Percentiles rank a stretch among this genome's conserved stretches.
These are phyloP conservation scores for Melanotus villosus DNA, from an alignment of 2,888 invertebrate genomes.

Conservation along the genomic window DNA sequence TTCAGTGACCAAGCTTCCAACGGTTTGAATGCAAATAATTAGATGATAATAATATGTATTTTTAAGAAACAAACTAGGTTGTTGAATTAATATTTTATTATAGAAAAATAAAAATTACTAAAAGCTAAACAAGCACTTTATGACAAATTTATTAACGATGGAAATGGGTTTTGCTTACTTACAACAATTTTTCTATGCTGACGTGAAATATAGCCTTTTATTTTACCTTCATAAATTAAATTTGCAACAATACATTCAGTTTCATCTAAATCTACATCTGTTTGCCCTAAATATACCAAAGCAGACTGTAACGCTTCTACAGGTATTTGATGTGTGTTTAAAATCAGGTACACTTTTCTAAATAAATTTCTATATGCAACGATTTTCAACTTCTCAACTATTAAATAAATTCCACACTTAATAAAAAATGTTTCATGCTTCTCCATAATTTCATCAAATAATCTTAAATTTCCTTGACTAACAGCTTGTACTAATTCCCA, in stretches of 20 bases:
- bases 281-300: constrained; percentile 84
- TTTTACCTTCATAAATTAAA: constrained; percentile 95
- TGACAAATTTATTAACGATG: constrained; percentile 78
- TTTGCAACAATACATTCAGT: constrained; percentile 97
- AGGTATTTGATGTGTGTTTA: constrained; percentile 90
- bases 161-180: constrained; percentile 97
- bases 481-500: constrained; percentile 91
- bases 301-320: constrained; percentile 88
- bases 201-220: constrained; percentile 98
- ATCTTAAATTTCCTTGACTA: constrained; percentile 89
- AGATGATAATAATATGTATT: too few relatives aligned
- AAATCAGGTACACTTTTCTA: constrained; percentile 87
- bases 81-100: too few relatives aligned
- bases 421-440: constrained; percentile 94
- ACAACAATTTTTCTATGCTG: constrained; percentile 97
- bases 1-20: too few relatives aligned
- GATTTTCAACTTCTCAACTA: constrained; percentile 96
- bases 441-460: constrained; percentile 87
- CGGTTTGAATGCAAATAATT: too few relatives aligned
- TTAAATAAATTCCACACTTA: constrained; percentile 95
- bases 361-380: constrained; percentile 97
- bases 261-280: constrained; percentile 93
- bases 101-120: neutral
- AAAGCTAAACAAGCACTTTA: too few relatives aligned
- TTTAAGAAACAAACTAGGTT: too few relatives aligned